Evolutionary conservation across 2,888 invertebrate genomes (phyloP).

Genomic region (Phytoseiulus persimilis): DNA sequence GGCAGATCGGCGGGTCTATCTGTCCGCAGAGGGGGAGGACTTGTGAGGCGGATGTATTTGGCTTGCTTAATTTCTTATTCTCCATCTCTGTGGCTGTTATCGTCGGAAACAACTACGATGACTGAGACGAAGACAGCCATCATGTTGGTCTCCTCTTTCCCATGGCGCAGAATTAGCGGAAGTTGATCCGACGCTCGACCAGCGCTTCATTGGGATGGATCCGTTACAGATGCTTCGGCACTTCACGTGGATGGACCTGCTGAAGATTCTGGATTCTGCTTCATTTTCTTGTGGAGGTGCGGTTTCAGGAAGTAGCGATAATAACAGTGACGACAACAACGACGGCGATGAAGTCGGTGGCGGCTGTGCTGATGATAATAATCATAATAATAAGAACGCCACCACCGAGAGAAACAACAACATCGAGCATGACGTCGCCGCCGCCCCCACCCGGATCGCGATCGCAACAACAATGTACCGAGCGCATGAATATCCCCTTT

Average conservation of each 20-base stretch:
- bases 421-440: too few species aligned
- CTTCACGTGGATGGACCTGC: not conserved
- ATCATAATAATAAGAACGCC: not conserved
- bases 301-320: not conserved
- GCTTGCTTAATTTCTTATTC: not conserved
- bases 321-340: not conserved
- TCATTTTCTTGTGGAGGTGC: not conserved
- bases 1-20: not conserved
- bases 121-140: not conserved
- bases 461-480: too few species aligned
- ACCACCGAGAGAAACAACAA: not conserved
- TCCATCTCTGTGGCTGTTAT: not conserved
- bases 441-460: too few species aligned
- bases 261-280: not conserved
- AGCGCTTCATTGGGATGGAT: not conserved
- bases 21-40: not conserved
- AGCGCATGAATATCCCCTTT: too few species aligned
- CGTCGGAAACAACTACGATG: not conserved
- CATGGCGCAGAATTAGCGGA: not conserved
- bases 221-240: constrained; percentile 5
- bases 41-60: not conserved
- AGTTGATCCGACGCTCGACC: constrained; percentile 5
- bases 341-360: not conserved
- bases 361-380: not conserved
- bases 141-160: not conserved